A percentile compares a stretch with the other conserved stretches of the same genome.
phyloP scores from a whole-genome alignment of 1,140 invertebrate species.

The Pteromalus puparum region DNA sequence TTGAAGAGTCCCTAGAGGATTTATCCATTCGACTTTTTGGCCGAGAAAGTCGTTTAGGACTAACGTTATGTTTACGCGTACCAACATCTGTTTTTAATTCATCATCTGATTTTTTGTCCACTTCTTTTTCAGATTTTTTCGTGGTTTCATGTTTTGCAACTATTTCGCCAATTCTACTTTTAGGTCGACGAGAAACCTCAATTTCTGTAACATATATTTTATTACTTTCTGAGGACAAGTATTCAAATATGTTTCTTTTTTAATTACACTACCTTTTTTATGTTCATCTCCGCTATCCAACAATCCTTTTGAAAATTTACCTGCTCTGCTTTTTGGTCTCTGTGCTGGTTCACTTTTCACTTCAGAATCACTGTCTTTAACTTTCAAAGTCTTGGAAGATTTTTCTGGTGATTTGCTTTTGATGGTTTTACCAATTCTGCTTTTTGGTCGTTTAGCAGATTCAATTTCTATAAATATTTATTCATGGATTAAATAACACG shows the following conservation, averaged over 20 bases:
- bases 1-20: conserved; percentile 17
- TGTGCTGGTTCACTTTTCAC: not conserved
- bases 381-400: not conserved
- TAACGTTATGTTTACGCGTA: not conserved
- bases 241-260: too few relatives aligned
- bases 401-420: not conserved
- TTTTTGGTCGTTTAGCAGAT: conserved; percentile 26
- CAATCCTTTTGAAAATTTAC: conserved; percentile 8
- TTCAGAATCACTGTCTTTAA: conserved; percentile 5
- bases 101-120: conserved; percentile 18
- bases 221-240: too few relatives aligned
- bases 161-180: not conserved
- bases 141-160: not conserved
- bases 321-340: conserved; percentile 24
- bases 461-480: conserved; percentile 21
- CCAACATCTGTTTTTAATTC: not conserved
- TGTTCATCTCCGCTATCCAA: conserved; percentile 17
- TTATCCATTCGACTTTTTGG: conserved; percentile 30
- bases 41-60: conserved; percentile 7
- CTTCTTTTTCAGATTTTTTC: not conserved
- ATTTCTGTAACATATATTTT: not conserved
- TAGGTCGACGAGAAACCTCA: not conserved
- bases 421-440: conserved; percentile 17
- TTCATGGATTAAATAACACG: too few relatives aligned
- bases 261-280: not conserved